Evolutionary conservation across 2,888 invertebrate species (phyloP), one percentile per base, ranked within the genome.

Genomic region (Cryptocephalus moraei): DNA sequence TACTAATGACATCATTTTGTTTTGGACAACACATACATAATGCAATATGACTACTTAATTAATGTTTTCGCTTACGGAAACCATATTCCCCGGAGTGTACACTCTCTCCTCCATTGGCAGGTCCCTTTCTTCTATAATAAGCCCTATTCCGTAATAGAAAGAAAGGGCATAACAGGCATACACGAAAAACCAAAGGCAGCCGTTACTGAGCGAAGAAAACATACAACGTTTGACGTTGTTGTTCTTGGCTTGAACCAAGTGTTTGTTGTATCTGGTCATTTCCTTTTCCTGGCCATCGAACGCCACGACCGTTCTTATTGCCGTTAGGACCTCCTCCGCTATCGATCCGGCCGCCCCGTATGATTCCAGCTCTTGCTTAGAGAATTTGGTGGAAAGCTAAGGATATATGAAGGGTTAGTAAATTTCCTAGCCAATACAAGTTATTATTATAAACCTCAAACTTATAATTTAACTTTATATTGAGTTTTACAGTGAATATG

Each of bases 131-230:
- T 79, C 74, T 0, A 81, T 60, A 56, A 85, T 77, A 9, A 86
- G 69, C 13, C 72, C 74, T 53, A 86, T 82, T 0, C 91, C 91
- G 64, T 86, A 91, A 86, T 88, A 91, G 67, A 91, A 88, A 0
- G 88, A 85, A 31, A 91, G 66, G 0, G 85, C 84, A 61, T 89
- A 89, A 3, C 85, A 80, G 38, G 76, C 74, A 67, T 86, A 91
- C 49, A 89, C 83, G 57, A 86, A 81, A 59, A 88, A 79, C 81
- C 85, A 88, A 22, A 87, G 70, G 8, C 79, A 57, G 0, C 86
- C 88, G 68, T 85, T 81, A 1, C 86, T 84, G 32, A 86, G 47
- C 0, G 83, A 85, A 22, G 80, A 78, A 59, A 82, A 80, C 32
- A 86, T 72, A 4, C 80, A 80, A 63, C 84, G 77, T 63, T 78